A percentile compares a stretch with the other conserved stretches of the same genome.
Evolutionary conservation across 2,888 invertebrate genomes (phyloP).

Genomic region (Asteroscopus sphinx): DNA sequence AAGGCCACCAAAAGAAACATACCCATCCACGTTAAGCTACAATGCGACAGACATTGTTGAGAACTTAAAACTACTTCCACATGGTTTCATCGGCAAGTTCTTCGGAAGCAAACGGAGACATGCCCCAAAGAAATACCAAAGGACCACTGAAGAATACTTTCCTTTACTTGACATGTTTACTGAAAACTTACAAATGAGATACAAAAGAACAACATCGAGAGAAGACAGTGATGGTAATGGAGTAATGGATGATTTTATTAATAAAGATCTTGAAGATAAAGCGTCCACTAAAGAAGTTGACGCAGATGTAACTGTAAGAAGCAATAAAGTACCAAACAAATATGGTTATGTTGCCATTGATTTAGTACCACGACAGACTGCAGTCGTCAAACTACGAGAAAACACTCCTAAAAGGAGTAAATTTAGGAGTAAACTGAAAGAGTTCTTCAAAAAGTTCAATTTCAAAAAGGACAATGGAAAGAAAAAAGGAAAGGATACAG

Average conservation of each 20-base stretch:
- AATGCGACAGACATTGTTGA: not conserved
- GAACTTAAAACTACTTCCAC: constrained; percentile 10
- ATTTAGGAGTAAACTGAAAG: constrained; percentile 56
- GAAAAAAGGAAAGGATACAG: too few relatives aligned
- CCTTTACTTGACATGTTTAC: constrained; percentile 4
- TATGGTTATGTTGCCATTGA: constrained; percentile 65
- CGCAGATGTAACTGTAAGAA: not conserved
- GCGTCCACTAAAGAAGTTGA: constrained; percentile 14
- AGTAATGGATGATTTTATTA: constrained; percentile 11
- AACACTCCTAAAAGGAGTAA: constrained; percentile 49
- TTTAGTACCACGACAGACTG: constrained; percentile 64
- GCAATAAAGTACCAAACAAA: constrained; percentile 41
- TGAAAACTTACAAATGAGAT: not conserved
- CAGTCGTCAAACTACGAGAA: constrained; percentile 58
- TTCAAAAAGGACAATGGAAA: constrained; percentile 48
- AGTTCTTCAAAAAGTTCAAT: constrained; percentile 61
- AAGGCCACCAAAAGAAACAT: not conserved
- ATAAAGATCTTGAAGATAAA: constrained; percentile 28
- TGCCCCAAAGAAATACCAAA: constrained; percentile 1
- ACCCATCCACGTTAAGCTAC: not conserved
- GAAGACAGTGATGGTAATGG: constrained; percentile 6
- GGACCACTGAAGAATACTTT: constrained; percentile 3
- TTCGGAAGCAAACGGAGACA: constrained; percentile 27
- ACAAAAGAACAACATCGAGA: constrained; percentile 20
- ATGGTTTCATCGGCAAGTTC: constrained; percentile 31